Evolutionary conservation across 2,797 vertebrate genomes (phyloP).

Genomic region (Pelodytes ibericus): DNA sequence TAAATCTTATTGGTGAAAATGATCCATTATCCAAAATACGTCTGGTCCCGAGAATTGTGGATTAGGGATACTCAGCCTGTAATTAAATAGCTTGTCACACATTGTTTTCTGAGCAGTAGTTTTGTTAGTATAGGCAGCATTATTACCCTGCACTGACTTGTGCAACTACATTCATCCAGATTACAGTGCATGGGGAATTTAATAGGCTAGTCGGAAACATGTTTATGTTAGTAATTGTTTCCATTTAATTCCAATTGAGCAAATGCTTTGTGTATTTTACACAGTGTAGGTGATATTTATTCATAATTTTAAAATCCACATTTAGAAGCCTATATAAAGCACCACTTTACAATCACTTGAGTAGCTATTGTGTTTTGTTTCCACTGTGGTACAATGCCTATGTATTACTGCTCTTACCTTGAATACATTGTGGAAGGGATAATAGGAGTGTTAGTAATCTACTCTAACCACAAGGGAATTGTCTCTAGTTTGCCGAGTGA

Average conservation of each 20-base stretch:
- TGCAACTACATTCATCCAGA: no score
- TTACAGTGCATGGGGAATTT: no score
- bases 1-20: no score
- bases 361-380: neutral
- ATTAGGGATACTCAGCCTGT: no score
- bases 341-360: neutral
- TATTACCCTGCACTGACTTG: no score
- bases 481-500: neutral
- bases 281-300: neutral
- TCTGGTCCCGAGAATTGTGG: no score
- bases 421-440: neutral
- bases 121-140: no score
- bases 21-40: no score
- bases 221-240: neutral
- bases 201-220: no score
- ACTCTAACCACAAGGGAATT: constrained; percentile 1
- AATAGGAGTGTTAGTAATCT: constrained; percentile 26
- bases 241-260: neutral
- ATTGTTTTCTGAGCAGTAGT: no score
- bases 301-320: neutral
- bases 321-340: neutral
- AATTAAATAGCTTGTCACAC: no score
- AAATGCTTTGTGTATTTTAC: neutral
- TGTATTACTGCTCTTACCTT: neutral
- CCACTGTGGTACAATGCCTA: neutral